Evolutionary conservation across 2,888 invertebrate genomes (phyloP), one percentile per base, ranked within the genome.

Genomic region (Timema podura): DNA sequence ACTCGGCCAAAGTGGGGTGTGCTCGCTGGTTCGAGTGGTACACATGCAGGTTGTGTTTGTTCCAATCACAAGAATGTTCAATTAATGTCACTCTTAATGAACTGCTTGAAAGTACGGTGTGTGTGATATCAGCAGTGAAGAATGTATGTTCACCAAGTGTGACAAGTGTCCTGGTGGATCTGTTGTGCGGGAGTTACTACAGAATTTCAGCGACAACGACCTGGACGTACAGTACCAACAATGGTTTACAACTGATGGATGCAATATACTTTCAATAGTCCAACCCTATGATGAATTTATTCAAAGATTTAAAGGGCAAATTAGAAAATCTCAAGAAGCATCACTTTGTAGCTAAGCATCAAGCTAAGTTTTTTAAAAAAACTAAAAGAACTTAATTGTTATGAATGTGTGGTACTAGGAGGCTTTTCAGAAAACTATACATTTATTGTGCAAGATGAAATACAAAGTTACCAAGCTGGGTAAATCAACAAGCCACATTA

Each of bases 41-140:
- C 75, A 0, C 75, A 76, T 67, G 67, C 71, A 15, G 73, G 76
- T 48, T 76, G 76, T 71, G 10, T 76, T 9, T 76, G 76, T 66
- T 54, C 69, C 9, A 65, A 73, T 13, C 75, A 76, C 59, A 73
- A 76, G 70, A 76, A 75, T 44, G 64, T 74, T 6, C 74, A 76
- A 65, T 69, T 76, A 11, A 74, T 30, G 30, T 13, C 48, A 68
- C 44, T 68, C 46, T 5, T 47, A 68, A 68, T 44, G 61, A 68
- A 30, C 59, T 68, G 45, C 11, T 68, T 45, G 68, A 44, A 44
- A 54, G 44, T 44, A 68, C 61, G 59, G 68, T 68, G 15, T 68
- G 15, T 68, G 68, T 5, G 46, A 59, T 64, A 47, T 68, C 13
- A 57, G 57, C 47, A 68, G 15, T 65, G 68, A 68, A 68, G 46